Conservation (phyloP, 2,888 invertebrate genomes). For the Parnassius apollo region DNA sequence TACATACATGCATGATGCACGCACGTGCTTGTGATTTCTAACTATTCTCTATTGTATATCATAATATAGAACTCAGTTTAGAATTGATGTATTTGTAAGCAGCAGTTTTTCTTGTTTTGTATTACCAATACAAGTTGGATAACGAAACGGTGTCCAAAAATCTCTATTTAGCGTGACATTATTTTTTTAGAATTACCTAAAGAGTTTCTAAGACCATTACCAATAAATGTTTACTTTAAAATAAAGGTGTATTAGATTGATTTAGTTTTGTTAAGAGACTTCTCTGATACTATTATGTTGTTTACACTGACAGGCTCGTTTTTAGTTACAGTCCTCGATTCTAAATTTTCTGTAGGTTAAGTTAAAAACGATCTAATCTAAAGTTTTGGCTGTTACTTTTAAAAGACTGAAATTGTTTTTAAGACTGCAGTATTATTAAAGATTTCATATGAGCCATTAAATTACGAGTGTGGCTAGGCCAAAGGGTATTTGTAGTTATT, state of each 20-base stretch:
- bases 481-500: background rate
- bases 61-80: background rate
- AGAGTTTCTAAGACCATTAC: too few relatives aligned
- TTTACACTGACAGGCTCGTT: too few relatives aligned
- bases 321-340: too few relatives aligned
- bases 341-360: background rate
- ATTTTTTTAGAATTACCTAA: too few relatives aligned
- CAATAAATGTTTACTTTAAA: too few relatives aligned
- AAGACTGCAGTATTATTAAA: background rate
- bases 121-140: background rate
- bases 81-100: background rate
- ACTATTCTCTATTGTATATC: background rate
- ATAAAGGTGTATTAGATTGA: too few relatives aligned
- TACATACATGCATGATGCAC: background rate
- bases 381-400: conserved; percentile 10
- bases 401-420: conserved; percentile 9
- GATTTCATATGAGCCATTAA: background rate
- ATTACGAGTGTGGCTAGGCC: background rate
- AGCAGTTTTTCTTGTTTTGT: background rate
- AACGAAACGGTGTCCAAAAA: too few relatives aligned
- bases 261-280: too few relatives aligned
- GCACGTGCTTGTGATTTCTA: background rate
- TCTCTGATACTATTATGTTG: too few relatives aligned
- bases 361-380: background rate
- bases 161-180: too few relatives aligned